phyloP scores from a whole-genome alignment of 1,140 invertebrate genomes.

The Ceratina calcarata region DNA sequence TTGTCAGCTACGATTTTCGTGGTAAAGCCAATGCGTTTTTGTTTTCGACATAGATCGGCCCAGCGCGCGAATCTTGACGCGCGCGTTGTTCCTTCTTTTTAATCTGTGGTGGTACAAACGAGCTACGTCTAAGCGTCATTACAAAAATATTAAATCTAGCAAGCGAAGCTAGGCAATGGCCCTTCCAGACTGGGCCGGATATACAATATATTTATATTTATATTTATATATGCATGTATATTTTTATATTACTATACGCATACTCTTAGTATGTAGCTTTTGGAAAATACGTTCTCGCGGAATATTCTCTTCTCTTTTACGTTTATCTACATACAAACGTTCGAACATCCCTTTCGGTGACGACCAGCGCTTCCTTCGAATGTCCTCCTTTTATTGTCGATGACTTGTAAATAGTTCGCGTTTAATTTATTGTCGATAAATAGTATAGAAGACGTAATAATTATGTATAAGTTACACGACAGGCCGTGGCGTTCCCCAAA shows the following conservation, averaged over 20 bases:
- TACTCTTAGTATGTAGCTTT: constrained; percentile 55
- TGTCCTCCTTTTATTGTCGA: constrained; percentile 58
- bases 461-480: constrained; percentile 23
- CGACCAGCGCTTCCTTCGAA: constrained; percentile 60
- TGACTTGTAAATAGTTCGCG: constrained; percentile 54
- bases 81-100: no score
- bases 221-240: constrained; percentile 41
- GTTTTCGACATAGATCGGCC: no score
- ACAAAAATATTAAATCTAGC: constrained; percentile 81
- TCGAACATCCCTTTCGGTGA: constrained; percentile 53
- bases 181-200: constrained; percentile 34
- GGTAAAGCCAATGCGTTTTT: not conserved
- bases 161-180: constrained; percentile 75
- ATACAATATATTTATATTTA: constrained; percentile 14
- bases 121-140: constrained; percentile 75
- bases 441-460: constrained; percentile 50
- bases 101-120: constrained; percentile 69
- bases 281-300: constrained; percentile 57
- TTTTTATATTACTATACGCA: constrained; percentile 35
- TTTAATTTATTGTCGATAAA: constrained; percentile 60
- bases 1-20: not conserved
- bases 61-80: constrained; percentile 16
- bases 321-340: constrained; percentile 40
- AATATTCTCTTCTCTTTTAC: constrained; percentile 46
- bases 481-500: constrained; percentile 19